Conservation (phyloP, 1,140 invertebrate genomes). For the Antheraea mylitta region DNA sequence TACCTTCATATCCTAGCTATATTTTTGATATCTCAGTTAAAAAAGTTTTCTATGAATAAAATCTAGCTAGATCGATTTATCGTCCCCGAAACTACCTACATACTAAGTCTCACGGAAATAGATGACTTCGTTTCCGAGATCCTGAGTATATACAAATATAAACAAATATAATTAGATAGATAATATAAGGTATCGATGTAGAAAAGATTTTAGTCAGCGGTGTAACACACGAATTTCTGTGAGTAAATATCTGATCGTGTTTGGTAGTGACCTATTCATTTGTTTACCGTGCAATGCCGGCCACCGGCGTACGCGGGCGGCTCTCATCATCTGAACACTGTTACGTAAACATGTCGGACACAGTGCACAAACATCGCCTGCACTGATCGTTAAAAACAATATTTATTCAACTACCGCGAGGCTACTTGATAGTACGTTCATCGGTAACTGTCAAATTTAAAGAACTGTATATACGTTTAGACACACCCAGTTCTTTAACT, state of each 20-base stretch:
- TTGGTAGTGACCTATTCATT: slow-evolving; percentile 50
- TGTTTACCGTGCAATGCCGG: slow-evolving; percentile 42
- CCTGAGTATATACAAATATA: no score
- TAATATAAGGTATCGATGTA: neutral
- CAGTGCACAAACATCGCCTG: slow-evolving; percentile 56
- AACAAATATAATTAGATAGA: no score
- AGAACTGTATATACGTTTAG: slow-evolving; percentile 4
- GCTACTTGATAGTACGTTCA: slow-evolving; percentile 27
- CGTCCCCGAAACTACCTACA: no score
- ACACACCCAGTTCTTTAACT: slow-evolving; percentile 7
- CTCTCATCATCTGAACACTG: slow-evolving; percentile 46
- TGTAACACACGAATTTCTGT: slow-evolving; percentile 37
- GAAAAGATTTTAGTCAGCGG: slow-evolving; percentile 31
- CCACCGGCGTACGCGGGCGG: slow-evolving; percentile 11
- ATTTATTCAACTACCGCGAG: slow-evolving; percentile 63
- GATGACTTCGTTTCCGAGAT: no score
- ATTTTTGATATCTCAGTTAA: no score
- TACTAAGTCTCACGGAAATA: no score
- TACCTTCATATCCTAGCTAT: no score
- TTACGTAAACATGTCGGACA: slow-evolving; percentile 75
- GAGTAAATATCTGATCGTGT: slow-evolving; percentile 46
- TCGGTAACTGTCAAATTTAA: slow-evolving; percentile 30
- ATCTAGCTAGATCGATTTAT: no score
- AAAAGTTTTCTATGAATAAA: no score
- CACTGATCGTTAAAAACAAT: slow-evolving; percentile 76